These are phyloP conservation scores for Hydrozoanthus gracilis DNA, from an alignment of 92 coral and sea anemone genomes.

Conservation along the genomic window DNA sequence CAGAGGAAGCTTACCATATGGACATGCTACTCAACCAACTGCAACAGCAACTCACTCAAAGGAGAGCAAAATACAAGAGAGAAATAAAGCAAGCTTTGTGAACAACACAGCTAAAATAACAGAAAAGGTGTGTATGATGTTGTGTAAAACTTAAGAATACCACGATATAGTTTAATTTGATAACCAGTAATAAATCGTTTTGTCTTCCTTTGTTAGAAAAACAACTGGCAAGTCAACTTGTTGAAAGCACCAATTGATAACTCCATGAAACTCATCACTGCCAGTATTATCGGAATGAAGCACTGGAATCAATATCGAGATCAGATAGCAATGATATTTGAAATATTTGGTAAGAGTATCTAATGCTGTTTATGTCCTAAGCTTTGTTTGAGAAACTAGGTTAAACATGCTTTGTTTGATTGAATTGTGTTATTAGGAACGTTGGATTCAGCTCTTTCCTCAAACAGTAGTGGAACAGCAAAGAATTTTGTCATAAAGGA, in stretches of 20 bases:
- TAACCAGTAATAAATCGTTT: background rate
- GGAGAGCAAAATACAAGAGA: constrained; percentile 9
- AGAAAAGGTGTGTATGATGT: background rate
- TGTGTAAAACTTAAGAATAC: background rate
- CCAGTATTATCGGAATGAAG: constrained; percentile 67
- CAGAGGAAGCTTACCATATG: constrained; percentile 30
- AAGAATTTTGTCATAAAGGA: constrained; percentile 86
- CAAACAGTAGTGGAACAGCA: constrained; percentile 77
- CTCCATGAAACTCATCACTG: constrained; percentile 78
- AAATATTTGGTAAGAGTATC: constrained; percentile 82
- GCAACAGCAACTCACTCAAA: background rate
- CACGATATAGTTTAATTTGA: background rate
- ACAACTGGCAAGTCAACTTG: constrained; percentile 40
- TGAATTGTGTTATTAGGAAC: constrained; percentile 61
- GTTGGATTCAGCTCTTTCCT: constrained; percentile 90
- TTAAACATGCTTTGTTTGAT: background rate
- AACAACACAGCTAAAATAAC: background rate
- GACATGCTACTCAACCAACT: constrained; percentile 11
- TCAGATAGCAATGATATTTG: constrained; percentile 70
- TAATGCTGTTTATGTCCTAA: no score
- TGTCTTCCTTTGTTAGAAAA: constrained; percentile 2
- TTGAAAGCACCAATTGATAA: constrained; percentile 69
- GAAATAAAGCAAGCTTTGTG: background rate
- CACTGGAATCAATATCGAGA: constrained; percentile 88
- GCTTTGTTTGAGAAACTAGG: background rate